Percentiles rank a stretch among this genome's conserved stretches.
phyloP scores from a whole-genome alignment of 92 coral and sea anemone genomes.

The Galaxea fascicularis region DNA sequence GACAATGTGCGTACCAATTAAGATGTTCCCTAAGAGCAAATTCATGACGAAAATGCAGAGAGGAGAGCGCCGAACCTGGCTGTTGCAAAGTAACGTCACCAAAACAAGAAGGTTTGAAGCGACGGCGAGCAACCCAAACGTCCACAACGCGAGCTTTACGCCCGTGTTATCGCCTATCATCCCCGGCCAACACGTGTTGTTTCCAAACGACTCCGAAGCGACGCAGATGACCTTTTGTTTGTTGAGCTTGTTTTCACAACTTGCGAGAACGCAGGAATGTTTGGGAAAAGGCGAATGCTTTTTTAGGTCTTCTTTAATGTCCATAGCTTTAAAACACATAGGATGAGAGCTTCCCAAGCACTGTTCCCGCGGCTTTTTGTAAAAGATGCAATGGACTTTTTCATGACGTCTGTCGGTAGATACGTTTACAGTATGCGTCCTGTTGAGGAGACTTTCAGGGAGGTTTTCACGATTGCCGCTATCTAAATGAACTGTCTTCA shows the following conservation, averaged over 20 bases:
- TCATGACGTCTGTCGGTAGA: constrained; percentile 70
- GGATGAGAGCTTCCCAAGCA: constrained; percentile 66
- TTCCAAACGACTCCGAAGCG: constrained; percentile 49
- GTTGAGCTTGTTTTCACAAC: constrained; percentile 68
- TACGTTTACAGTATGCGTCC: constrained; percentile 66
- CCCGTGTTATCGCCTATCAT: constrained; percentile 87
- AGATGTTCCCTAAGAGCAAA: constrained; percentile 77
- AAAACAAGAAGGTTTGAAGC: constrained; percentile 81
- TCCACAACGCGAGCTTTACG: constrained; percentile 88
- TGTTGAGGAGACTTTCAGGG: constrained; percentile 65
- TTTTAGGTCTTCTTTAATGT: constrained; percentile 64
- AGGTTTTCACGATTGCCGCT: constrained; percentile 59
- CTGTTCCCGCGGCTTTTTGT: constrained; percentile 71
- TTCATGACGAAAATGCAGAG: constrained; percentile 89
- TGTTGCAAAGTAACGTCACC: constrained; percentile 78
- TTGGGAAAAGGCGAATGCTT: constrained; percentile 64
- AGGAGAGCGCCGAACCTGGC: constrained; percentile 80
- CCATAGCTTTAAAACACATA: constrained; percentile 65
- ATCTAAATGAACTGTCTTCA: constrained; percentile 58
- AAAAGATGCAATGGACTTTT: constrained; percentile 78
- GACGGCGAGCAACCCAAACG: constrained; percentile 88
- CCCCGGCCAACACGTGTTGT: constrained; percentile 69
- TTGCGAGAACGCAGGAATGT: constrained; percentile 78
- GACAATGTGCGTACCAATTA: constrained; percentile 80
- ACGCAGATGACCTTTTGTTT: constrained; percentile 55